phyloP scores from a whole-genome alignment of 2,113 vertebrate species.

The Porphyrio hochstetteri region DNA sequence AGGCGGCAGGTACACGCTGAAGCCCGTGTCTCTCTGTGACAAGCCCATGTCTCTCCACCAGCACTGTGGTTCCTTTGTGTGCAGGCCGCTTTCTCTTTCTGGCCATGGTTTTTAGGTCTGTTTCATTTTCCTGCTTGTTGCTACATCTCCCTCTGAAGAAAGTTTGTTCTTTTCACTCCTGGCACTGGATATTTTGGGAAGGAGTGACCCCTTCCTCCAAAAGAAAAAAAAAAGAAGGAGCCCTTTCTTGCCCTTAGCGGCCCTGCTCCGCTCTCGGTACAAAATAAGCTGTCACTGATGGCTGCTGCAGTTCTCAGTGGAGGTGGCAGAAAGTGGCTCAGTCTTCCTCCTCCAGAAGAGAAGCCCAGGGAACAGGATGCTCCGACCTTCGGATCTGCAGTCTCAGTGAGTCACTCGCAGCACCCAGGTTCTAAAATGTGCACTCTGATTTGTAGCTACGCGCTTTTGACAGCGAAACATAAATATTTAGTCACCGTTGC shows the following conservation, averaged over 20 bases:
- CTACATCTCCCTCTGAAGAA: not conserved
- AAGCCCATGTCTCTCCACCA: not conserved
- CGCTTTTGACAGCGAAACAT: not conserved
- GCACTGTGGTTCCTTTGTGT: not conserved
- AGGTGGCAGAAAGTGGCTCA: not conserved
- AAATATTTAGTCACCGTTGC: not conserved
- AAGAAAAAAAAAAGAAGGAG: not conserved
- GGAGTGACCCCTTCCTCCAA: not conserved
- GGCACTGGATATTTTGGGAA: not conserved
- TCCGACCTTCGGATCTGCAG: not conserved
- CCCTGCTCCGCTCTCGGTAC: not conserved
- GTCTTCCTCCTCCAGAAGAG: not conserved
- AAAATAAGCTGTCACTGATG: not conserved
- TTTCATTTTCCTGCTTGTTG: not conserved
- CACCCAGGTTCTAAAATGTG: not conserved
- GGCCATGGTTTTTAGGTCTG: not conserved
- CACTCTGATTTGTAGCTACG: not conserved
- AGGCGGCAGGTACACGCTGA: not conserved
- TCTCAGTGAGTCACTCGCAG: not conserved
- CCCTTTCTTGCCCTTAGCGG: not conserved
- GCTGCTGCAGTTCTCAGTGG: not conserved
- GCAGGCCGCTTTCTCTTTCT: not conserved
- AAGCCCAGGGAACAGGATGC: not conserved
- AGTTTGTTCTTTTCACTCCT: not conserved
- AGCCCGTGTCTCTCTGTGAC: not conserved